A percentile compares a stretch with the other conserved stretches of the same genome.
Evolutionary conservation across 2,888 invertebrate genomes (phyloP).

Genomic region (Erebia ligea): DNA sequence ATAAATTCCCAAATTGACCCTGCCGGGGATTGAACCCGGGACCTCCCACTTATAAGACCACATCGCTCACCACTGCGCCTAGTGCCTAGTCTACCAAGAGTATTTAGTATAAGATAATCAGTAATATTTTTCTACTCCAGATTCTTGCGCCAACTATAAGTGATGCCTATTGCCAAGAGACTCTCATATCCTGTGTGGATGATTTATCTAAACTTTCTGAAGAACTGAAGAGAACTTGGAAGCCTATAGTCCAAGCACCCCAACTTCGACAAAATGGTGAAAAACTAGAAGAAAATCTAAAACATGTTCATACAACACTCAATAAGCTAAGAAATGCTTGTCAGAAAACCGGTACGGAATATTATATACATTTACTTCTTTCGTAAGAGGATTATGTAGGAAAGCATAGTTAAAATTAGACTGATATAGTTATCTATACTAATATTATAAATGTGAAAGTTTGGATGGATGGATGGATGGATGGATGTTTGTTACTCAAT

Average conservation of each 20-base stretch:
- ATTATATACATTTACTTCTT: not conserved
- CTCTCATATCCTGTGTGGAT: conserved; percentile 55
- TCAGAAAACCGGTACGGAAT: conserved; percentile 27
- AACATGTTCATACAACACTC: conserved; percentile 26
- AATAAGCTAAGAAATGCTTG: conserved; percentile 30
- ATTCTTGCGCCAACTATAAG: conserved; percentile 53
- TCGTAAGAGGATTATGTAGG: not conserved
- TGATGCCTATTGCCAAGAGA: conserved; percentile 62
- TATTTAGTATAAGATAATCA: not conserved
- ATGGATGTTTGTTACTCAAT: too few species aligned
- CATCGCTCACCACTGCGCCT: too few species aligned
- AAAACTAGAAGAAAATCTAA: conserved; percentile 24
- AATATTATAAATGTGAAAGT: too few species aligned
- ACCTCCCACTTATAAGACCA: too few species aligned
- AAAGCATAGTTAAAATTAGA: not conserved
- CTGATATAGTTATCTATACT: too few species aligned
- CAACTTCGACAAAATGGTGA: conserved; percentile 7
- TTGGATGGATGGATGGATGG: too few species aligned
- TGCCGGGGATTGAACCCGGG: too few species aligned
- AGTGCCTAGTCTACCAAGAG: too few species aligned
- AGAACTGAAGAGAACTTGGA: conserved; percentile 25
- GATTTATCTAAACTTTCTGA: conserved; percentile 19
- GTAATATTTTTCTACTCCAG: conserved; percentile 3
- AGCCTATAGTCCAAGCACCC: conserved; percentile 23
- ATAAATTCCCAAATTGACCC: too few species aligned